These are phyloP conservation scores for Phrynocephalus guinanensis DNA, from an alignment of 2,797 vertebrate species.

Conservation along the genomic window DNA sequence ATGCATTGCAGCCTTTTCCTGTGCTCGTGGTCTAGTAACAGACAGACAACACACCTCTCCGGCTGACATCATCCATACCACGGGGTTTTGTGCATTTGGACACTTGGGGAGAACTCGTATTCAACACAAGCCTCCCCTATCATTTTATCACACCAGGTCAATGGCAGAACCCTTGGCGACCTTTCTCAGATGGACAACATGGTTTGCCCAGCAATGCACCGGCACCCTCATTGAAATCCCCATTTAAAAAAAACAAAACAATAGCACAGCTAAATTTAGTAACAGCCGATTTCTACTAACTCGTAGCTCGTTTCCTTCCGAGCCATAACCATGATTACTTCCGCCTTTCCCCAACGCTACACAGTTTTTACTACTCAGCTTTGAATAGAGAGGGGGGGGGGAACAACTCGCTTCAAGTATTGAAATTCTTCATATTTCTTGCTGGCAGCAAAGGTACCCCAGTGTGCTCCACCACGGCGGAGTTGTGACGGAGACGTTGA, in stretches of 20 bases:
- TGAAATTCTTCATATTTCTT: constrained; percentile 64
- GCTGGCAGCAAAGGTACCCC: constrained; percentile 73
- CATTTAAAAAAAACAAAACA: background rate
- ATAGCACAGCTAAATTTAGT: constrained; percentile 61
- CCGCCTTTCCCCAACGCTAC: constrained; percentile 38
- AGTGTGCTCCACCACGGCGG: constrained; percentile 73
- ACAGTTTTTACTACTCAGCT: constrained; percentile 50
- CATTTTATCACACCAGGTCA: constrained; percentile 66
- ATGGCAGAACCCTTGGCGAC: constrained; percentile 57
- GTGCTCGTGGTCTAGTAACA: constrained; percentile 63
- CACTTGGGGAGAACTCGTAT: constrained; percentile 72
- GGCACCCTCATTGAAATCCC: constrained; percentile 45
- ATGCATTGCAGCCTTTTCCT: constrained; percentile 60
- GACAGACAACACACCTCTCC: constrained; percentile 73
- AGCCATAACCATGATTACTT: constrained; percentile 27
- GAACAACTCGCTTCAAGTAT: constrained; percentile 63
- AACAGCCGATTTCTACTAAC: constrained; percentile 65
- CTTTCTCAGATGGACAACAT: constrained; percentile 51
- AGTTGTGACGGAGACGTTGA: constrained; percentile 70
- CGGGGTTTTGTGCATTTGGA: constrained; percentile 73
- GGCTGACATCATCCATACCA: constrained; percentile 67
- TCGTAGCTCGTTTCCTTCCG: constrained; percentile 56
- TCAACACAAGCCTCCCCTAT: constrained; percentile 69
- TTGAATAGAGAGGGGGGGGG: constrained; percentile 28
- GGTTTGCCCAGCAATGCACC: constrained; percentile 56